Conservation (phyloP, 2,113 vertebrate genomes). For the Erythrocercus mccallii region DNA sequence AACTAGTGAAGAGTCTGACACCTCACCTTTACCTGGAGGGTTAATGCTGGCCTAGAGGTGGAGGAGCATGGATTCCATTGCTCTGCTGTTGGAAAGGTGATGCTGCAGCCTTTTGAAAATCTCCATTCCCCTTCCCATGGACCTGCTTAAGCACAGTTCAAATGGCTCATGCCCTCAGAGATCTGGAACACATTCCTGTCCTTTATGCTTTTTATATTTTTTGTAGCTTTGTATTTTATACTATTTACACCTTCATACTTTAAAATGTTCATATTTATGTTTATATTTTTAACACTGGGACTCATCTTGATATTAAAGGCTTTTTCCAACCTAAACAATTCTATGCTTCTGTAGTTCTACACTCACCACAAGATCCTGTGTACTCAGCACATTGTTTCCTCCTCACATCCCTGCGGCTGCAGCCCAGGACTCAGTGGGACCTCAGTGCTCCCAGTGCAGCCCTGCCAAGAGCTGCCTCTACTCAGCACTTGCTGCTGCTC, state of each 20-base stretch:
- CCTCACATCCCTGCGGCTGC: neutral
- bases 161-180: neutral
- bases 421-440: neutral
- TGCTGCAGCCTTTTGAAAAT: neutral
- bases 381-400: neutral
- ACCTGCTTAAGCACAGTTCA: neutral
- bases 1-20: neutral
- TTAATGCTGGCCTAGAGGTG: neutral
- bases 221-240: neutral
- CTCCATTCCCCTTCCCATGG: neutral
- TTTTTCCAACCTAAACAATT: neutral
- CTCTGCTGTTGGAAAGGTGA: neutral
- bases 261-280: neutral
- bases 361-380: neutral
- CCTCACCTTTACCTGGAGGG: neutral
- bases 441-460: accelerated
- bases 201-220: neutral
- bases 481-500: neutral
- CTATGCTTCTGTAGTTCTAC: neutral
- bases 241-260: neutral
- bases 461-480: neutral
- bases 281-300: neutral
- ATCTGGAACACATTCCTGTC: neutral
- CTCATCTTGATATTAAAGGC: neutral
- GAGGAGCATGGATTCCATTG: accelerated